Percentiles rank a stretch among this genome's conserved stretches.
phyloP scores from a whole-genome alignment of 2,797 vertebrate genomes.

The Lacerta viridis region DNA sequence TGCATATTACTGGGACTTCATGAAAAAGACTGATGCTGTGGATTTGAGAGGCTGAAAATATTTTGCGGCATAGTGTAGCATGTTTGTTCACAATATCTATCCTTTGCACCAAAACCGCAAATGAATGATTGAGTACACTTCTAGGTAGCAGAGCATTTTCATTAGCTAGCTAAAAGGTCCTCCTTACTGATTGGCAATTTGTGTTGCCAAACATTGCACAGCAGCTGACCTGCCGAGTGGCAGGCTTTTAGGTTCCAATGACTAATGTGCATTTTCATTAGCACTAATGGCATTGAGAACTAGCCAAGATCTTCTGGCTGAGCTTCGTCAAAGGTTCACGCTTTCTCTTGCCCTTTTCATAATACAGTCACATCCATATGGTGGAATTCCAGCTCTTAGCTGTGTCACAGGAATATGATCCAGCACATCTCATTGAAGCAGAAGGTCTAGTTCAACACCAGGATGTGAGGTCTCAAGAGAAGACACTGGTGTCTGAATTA shows the following conservation, averaged over 20 bases:
- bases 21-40: constrained; percentile 51
- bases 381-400: accelerated
- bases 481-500: not conserved
- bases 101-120: constrained; percentile 64
- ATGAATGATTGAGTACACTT: constrained; percentile 74
- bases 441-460: not conserved
- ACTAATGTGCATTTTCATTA: constrained; percentile 80
- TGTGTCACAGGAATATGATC: not conserved
- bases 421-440: not conserved
- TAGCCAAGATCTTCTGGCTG: constrained; percentile 43
- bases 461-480: not conserved
- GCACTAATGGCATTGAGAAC: constrained; percentile 76
- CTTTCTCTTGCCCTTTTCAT: constrained; percentile 47
- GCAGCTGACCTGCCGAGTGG: constrained; percentile 72
- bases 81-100: constrained; percentile 70
- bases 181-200: constrained; percentile 77
- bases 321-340: constrained; percentile 54
- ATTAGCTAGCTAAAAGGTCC: constrained; percentile 70
- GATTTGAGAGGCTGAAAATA: constrained; percentile 33
- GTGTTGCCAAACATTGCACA: constrained; percentile 78
- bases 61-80: constrained; percentile 8
- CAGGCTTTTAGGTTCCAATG: constrained; percentile 74
- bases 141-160: constrained; percentile 68
- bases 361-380: not conserved
- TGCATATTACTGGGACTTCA: constrained; percentile 31